These are phyloP conservation scores for Drosophila arizonae DNA, from an alignment of 1,140 invertebrate species.

Conservation along the genomic window DNA sequence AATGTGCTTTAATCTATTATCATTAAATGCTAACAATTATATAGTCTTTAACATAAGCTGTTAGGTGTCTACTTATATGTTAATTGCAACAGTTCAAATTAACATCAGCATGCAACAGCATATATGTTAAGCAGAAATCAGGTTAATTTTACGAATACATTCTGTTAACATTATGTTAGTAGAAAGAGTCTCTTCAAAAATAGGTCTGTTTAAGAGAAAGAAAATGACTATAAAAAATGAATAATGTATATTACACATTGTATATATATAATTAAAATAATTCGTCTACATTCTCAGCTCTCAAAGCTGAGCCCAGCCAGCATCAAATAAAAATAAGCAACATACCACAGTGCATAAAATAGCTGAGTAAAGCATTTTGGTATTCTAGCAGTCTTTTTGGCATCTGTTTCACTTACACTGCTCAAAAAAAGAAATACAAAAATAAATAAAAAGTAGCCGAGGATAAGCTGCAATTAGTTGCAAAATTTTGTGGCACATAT, in stretches of 20 bases:
- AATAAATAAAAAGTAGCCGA: neutral
- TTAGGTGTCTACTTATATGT: neutral
- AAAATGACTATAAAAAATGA: too few species aligned
- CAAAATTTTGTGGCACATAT: conserved; percentile 63
- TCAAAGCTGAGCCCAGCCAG: too few species aligned
- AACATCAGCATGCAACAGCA: too few species aligned
- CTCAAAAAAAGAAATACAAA: neutral
- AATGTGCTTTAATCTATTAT: neutral
- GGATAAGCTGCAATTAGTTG: conserved; percentile 69
- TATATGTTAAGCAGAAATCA: too few species aligned
- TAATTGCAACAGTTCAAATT: neutral
- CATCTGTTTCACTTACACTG: conserved; percentile 32
- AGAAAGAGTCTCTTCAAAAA: too few species aligned
- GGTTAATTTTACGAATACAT: neutral
- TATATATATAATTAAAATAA: too few species aligned
- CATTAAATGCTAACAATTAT: too few species aligned
- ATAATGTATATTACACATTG: too few species aligned
- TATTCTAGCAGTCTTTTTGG: neutral
- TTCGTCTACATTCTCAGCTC: too few species aligned
- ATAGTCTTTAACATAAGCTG: neutral
- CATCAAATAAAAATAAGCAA: neutral
- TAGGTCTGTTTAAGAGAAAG: too few species aligned
- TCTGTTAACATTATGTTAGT: too few species aligned
- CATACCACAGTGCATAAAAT: neutral
- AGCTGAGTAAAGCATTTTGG: neutral